Conservation (phyloP, 2,888 invertebrate species). For the Xylocampa areola region DNA sequence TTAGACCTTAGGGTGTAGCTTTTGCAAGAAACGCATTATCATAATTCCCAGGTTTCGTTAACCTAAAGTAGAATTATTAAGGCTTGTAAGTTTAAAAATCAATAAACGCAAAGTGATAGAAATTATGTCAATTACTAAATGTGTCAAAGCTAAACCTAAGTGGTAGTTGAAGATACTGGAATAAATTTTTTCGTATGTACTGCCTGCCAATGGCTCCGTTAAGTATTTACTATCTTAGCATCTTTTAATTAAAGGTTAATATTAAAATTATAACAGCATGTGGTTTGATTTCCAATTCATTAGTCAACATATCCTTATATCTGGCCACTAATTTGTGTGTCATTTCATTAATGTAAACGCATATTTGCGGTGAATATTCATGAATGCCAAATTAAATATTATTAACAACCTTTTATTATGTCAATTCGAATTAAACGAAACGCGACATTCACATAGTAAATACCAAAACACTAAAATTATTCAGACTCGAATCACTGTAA, state of each 20-base stretch:
- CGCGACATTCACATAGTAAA: constrained; percentile 13
- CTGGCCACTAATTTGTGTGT: constrained; percentile 42
- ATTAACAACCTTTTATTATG: constrained; percentile 34
- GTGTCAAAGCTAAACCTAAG: too few species aligned
- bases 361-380: constrained; percentile 46
- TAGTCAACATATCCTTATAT: constrained; percentile 29
- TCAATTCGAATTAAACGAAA: constrained; percentile 37
- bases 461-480: constrained; percentile 35
- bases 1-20: too few species aligned
- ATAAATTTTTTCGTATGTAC: too few species aligned
- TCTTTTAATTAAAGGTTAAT: constrained; percentile 4
- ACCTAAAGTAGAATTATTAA: too few species aligned
- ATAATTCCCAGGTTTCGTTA: too few species aligned
- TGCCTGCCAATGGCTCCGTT: too few species aligned
- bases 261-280: constrained; percentile 16
- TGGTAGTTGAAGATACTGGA: too few species aligned
- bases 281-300: constrained; percentile 48
- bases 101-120: too few species aligned
- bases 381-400: constrained; percentile 35
- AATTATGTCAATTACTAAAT: too few species aligned
- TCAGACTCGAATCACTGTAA: constrained; percentile 60
- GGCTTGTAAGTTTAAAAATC: too few species aligned
- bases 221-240: too few species aligned
- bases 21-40: too few species aligned
- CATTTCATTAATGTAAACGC: constrained; percentile 47